A percentile compares a stretch with the other conserved stretches of the same genome.
phyloP scores from a whole-genome alignment of 2,888 invertebrate genomes.

The Alcis repandata region DNA sequence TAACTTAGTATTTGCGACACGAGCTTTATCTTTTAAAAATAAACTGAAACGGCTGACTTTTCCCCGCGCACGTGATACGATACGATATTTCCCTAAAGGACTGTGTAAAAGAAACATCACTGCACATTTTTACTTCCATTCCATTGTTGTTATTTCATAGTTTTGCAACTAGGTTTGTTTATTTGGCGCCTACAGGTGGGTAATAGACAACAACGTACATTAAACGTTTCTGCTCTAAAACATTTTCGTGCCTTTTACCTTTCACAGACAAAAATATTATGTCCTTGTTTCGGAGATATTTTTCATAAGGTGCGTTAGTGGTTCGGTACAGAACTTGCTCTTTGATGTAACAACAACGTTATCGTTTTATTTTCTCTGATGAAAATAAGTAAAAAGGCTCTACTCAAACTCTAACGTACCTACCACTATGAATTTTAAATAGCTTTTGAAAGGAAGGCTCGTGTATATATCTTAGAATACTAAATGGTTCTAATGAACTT shows the following conservation, averaged over 20 bases:
- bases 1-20: slow-evolving; percentile 56
- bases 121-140: slow-evolving; percentile 47
- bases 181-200: slow-evolving; percentile 37
- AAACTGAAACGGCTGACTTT: slow-evolving; percentile 52
- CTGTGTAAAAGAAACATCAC: slow-evolving; percentile 47
- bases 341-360: background rate
- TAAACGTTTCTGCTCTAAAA: slow-evolving; percentile 33
- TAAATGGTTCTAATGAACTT: background rate
- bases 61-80: slow-evolving; percentile 51
- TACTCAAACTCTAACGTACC: background rate
- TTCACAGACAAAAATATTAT: background rate
- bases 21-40: slow-evolving; percentile 57
- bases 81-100: slow-evolving; percentile 57
- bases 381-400: background rate
- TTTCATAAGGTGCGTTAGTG: background rate
- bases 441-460: background rate
- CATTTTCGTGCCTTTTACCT: slow-evolving; percentile 28
- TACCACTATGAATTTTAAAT: background rate
- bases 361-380: background rate
- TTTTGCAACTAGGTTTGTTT: slow-evolving; percentile 28
- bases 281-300: background rate
- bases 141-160: slow-evolving; percentile 41
- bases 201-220: slow-evolving; percentile 34
- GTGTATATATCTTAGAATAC: background rate
- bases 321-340: background rate